A percentile compares a stretch with the other conserved stretches of the same genome.
phyloP scores from a whole-genome alignment of 2,797 vertebrate species.

The Orientallactaga sibirica region DNA sequence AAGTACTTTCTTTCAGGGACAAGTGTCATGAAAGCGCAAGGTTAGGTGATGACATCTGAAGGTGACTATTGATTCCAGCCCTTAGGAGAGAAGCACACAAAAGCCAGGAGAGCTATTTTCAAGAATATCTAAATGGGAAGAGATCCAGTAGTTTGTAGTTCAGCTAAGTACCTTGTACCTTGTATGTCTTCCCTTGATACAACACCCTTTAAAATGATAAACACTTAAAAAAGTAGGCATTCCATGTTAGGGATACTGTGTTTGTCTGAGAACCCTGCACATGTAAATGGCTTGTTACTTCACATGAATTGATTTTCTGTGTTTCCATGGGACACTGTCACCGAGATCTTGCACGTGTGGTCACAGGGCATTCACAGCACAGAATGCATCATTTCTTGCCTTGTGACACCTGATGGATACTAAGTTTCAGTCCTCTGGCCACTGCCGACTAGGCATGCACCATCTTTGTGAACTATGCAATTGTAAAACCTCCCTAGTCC shows the following conservation, averaged over 20 bases:
- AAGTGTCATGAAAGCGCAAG: not conserved
- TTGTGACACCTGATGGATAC: not conserved
- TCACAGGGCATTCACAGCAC: not conserved
- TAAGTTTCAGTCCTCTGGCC: not conserved
- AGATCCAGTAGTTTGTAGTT: not conserved
- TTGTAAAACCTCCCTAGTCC: not conserved
- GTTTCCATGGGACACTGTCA: not conserved
- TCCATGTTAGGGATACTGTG: not conserved
- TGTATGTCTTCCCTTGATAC: not conserved
- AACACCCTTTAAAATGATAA: not conserved
- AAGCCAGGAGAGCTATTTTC: not conserved
- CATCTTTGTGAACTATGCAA: not conserved
- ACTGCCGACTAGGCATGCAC: not conserved
- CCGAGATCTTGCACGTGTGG: not conserved
- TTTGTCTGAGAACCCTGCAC: not conserved
- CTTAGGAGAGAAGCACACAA: not conserved
- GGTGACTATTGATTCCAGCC: not conserved
- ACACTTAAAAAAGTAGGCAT: not conserved
- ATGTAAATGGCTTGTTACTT: not conserved
- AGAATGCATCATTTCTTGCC: not conserved
- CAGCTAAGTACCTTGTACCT: not conserved
- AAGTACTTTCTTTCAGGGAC: not conserved
- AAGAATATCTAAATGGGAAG: not conserved
- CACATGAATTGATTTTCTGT: not conserved
- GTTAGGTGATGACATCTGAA: not conserved